These are phyloP conservation scores for Aporophyla lueneburgensis DNA, from an alignment of 2,888 invertebrate species.

Conservation along the genomic window DNA sequence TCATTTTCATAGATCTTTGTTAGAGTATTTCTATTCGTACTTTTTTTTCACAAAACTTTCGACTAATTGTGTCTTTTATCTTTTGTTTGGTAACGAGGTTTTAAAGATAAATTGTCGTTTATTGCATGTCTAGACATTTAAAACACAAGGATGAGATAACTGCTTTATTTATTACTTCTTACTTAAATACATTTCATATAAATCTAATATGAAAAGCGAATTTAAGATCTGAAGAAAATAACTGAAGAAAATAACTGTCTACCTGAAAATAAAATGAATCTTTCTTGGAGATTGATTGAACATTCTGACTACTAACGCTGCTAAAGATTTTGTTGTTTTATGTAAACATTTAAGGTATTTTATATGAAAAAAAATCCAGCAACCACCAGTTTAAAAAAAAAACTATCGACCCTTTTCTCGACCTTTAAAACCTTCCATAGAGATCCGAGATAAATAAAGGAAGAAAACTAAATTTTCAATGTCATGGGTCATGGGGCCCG, in stretches of 20 bases:
- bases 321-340: conserved; percentile 1
- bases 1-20: conserved; percentile 66
- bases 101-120: conserved; percentile 31
- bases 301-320: not conserved
- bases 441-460: not conserved
- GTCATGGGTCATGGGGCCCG: not conserved
- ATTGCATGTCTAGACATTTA: conserved; percentile 39
- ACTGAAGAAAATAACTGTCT: too few relatives aligned
- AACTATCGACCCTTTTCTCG: not conserved
- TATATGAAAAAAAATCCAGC: too few relatives aligned
- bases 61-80: conserved; percentile 15
- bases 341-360: too few relatives aligned
- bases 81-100: conserved; percentile 21
- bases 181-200: conserved; percentile 11
- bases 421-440: not conserved
- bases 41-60: conserved; percentile 28
- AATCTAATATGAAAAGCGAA: conserved; percentile 17
- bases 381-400: not conserved
- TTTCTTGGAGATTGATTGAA: conserved; percentile 28
- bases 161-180: conserved; percentile 32
- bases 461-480: not conserved
- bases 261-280: conserved; percentile 13
- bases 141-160: not conserved
- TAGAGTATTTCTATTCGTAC: conserved; percentile 59
- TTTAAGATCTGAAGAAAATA: conserved; percentile 12